These are phyloP conservation scores for Brachionus asplanchnoidis DNA, from an alignment of 1,140 invertebrate genomes.

Conservation along the genomic window DNA sequence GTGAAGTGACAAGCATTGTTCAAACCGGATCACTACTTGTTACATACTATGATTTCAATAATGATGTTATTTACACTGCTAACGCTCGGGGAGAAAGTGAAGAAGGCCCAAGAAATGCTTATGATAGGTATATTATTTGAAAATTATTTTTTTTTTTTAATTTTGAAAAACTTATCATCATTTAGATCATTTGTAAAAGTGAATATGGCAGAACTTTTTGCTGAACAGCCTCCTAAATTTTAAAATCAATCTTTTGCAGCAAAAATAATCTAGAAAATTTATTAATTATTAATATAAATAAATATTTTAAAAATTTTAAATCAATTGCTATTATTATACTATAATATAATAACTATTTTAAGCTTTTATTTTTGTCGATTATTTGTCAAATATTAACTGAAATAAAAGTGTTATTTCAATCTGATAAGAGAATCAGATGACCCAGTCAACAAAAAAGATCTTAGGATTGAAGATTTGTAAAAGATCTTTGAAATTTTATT, in stretches of 20 bases:
- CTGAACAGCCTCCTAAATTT: slow-evolving; percentile 18
- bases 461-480: no score
- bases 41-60: slow-evolving; percentile 48
- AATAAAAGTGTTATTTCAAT: no score
- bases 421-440: no score
- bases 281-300: neutral
- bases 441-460: no score
- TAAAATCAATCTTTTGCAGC: neutral
- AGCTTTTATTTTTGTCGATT: no score
- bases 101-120: slow-evolving; percentile 46
- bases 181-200: slow-evolving; percentile 46
- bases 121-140: slow-evolving; percentile 45
- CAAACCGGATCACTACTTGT: slow-evolving; percentile 48
- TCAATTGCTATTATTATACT: no score
- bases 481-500: no score
- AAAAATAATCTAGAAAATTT: neutral
- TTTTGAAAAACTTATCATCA: neutral
- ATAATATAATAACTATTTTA: no score
- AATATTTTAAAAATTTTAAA: no score
- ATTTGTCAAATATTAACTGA: no score
- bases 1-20: slow-evolving; percentile 46
- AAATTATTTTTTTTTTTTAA: neutral
- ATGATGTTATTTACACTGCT: slow-evolving; percentile 45
- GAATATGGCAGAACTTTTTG: slow-evolving; percentile 46
- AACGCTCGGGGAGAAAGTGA: slow-evolving; percentile 47